Evolutionary conservation across 2,888 invertebrate genomes (phyloP).

Genomic region (Epirrhoe tristata): DNA sequence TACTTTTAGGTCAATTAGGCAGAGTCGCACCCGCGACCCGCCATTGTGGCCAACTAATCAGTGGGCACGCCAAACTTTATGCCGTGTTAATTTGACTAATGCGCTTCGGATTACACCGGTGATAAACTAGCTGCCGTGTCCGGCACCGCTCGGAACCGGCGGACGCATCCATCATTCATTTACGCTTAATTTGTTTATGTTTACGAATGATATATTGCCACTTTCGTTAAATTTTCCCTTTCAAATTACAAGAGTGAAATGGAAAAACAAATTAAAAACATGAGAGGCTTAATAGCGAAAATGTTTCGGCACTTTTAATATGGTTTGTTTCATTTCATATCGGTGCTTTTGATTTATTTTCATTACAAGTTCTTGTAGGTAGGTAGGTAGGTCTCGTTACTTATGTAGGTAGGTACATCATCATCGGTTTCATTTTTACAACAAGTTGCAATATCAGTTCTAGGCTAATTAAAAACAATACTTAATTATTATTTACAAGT

Average conservation of each 20-base stretch:
- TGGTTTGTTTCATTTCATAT: conserved; percentile 18
- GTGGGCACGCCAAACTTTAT: conserved; percentile 81
- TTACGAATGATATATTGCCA: conserved; percentile 52
- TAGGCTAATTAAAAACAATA: background rate
- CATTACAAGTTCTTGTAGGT: too few relatives aligned
- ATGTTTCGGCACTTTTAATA: conserved; percentile 15
- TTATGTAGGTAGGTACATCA: too few relatives aligned
- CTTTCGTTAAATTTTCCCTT: conserved; percentile 44
- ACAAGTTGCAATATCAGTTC: background rate
- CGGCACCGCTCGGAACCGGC: conserved; percentile 56
- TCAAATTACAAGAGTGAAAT: conserved; percentile 42
- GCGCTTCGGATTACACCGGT: conserved; percentile 73
- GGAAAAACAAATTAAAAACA: conserved; percentile 45
- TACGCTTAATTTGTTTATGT: conserved; percentile 62
- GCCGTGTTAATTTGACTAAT: conserved; percentile 86
- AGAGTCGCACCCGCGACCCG: conserved; percentile 75
- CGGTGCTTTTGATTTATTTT: background rate
- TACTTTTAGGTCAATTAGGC: conserved; percentile 86
- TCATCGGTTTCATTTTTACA: too few relatives aligned
- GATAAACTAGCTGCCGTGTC: conserved; percentile 69
- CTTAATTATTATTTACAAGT: background rate
- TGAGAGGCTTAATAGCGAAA: conserved; percentile 27
- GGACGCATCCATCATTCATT: conserved; percentile 63
- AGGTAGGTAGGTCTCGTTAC: too few relatives aligned
- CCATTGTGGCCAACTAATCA: conserved; percentile 72